Evolutionary conservation across 2,797 vertebrate genomes (phyloP).

Genomic region (Lagodon rhomboides): DNA sequence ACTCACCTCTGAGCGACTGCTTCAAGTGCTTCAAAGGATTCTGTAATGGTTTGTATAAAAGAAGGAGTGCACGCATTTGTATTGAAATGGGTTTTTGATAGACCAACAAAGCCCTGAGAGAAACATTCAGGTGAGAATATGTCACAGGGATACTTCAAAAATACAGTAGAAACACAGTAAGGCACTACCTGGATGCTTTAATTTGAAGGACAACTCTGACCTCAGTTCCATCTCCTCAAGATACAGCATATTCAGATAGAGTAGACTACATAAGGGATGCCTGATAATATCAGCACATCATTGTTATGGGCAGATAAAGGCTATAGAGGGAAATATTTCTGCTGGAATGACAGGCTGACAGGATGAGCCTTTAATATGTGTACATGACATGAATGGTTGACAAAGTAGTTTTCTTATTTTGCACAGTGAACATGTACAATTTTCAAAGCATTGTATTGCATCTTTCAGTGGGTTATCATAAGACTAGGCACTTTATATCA

Average conservation of each 20-base stretch:
- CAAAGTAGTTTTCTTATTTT: too few relatives aligned
- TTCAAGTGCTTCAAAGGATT: constrained; percentile 44
- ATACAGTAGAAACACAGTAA: constrained; percentile 8
- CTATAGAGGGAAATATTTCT: too few relatives aligned
- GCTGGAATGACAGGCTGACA: too few relatives aligned
- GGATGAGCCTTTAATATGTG: too few relatives aligned
- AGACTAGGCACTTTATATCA: too few relatives aligned
- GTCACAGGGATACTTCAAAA: constrained; percentile 32
- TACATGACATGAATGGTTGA: too few relatives aligned
- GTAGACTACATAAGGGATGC: too few relatives aligned
- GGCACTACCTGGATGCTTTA: background rate
- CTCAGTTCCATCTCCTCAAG: background rate
- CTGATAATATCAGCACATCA: too few relatives aligned
- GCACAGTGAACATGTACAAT: too few relatives aligned
- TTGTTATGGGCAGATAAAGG: too few relatives aligned
- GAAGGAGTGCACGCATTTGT: constrained; percentile 39
- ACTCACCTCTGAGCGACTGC: constrained; percentile 35
- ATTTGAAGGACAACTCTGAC: constrained; percentile 4
- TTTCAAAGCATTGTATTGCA: too few relatives aligned
- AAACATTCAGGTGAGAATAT: constrained; percentile 43
- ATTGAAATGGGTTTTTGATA: constrained; percentile 45
- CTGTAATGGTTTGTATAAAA: constrained; percentile 43
- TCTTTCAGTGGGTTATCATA: too few relatives aligned
- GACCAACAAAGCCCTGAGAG: constrained; percentile 25
- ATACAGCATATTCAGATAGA: background rate